A percentile compares a stretch with the other conserved stretches of the same genome.
Conservation (phyloP, 92 coral and sea anemone genomes). For the Micromussa lordhowensis region DNA sequence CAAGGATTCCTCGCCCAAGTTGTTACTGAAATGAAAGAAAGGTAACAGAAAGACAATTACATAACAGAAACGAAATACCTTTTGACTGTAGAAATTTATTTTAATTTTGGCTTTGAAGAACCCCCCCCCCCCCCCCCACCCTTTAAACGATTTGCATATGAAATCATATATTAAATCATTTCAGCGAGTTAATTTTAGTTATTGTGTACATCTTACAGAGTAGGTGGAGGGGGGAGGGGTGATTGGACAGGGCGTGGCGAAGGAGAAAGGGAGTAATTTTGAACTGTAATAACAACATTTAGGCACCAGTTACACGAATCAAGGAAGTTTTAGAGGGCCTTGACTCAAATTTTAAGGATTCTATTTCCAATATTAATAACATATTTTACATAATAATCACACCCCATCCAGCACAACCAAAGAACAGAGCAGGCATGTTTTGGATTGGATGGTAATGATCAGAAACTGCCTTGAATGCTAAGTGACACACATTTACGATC, state of each 20-base stretch:
- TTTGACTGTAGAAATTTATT: neutral
- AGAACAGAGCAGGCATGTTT: no score
- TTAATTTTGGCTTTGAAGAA: neutral
- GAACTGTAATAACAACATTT: no score
- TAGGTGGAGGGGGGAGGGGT: neutral
- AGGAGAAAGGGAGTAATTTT: no score
- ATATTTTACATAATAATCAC: no score
- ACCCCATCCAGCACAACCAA: no score
- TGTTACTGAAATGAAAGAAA: neutral
- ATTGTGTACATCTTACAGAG: no score
- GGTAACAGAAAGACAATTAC: neutral
- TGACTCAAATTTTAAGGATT: no score
- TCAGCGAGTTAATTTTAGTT: no score
- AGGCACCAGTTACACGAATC: no score
- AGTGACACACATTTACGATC: neutral
- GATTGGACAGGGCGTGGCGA: neutral
- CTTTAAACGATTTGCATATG: neutral
- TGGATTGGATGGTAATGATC: neutral
- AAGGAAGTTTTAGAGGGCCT: no score
- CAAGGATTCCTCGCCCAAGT: constrained; percentile 37
- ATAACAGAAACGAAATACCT: neutral
- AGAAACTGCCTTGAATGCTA: neutral
- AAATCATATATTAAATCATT: neutral
- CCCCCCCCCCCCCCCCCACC: no score
- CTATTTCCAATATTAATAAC: no score